Evolutionary conservation across 2,888 invertebrate species (phyloP), one percentile per base, ranked within the genome.

Genomic region (Lepidochrysops patricia): DNA sequence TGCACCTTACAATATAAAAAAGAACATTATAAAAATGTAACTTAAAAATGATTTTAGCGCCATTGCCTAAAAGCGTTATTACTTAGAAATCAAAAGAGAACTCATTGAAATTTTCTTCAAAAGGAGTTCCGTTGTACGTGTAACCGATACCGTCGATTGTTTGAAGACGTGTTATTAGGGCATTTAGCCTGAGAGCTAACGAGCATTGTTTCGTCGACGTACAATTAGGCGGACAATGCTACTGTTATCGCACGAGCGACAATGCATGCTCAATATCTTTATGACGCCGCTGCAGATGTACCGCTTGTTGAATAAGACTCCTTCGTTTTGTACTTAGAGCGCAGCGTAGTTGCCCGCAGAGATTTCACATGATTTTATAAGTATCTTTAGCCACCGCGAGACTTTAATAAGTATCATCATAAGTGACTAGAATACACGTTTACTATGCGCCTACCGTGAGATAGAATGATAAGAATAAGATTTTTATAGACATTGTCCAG

Each of bases 181-280:
- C 83, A 80, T 88, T 89, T 86, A 89, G 86, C 79, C 76, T 70
- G 73, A 70, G 70, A 77, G 78, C 78, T 79, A 82, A 81, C 80
- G 75, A 80, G 77, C 77, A 85, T 86, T 84, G 87, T 88, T 86
- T 84, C 84, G 75, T 81, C 84, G 83, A 86, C 86, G 86, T 86
- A 84, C 85, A 86, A 86, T 86, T 85, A 85, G 81, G 75, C 63
- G 76, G 76, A 84, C 84, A 84, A 84, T 71, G 79, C 73, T 75
- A 73, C 70, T 73, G 73, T 73, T 79, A 74, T 72, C 74, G 77
- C 74, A 64, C 70, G 65, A 64, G 68, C 77, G 72, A 85, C 85
- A 86, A 85, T 83, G 81, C 82, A 75, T 75, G 74, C 80, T 82
- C 84, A 82, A 87, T 85, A 84, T 88, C 85, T 84, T 87, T 85